phyloP scores from a whole-genome alignment of 2,113 vertebrate genomes.

The Turdus rufiventris region DNA sequence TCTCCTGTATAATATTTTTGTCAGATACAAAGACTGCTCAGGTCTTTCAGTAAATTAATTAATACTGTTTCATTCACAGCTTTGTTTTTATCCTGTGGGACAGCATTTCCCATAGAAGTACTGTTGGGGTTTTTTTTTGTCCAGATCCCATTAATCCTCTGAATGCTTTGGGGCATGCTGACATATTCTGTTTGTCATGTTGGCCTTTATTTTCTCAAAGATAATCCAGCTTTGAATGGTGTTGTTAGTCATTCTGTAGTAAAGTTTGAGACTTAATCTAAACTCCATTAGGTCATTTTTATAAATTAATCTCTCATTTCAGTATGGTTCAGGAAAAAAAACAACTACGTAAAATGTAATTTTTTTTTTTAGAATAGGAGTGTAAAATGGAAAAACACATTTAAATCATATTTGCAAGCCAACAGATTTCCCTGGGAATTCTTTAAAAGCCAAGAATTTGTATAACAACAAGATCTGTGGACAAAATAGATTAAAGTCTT shows the following conservation, averaged over 20 bases:
- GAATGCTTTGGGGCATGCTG: not conserved
- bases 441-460: not conserved
- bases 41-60: not conserved
- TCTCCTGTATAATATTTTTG: not conserved
- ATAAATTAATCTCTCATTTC: conserved; percentile 1
- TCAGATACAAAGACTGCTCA: not conserved
- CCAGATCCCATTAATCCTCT: conserved; percentile 24
- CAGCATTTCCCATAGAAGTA: conserved; percentile 13
- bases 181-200: conserved; percentile 43
- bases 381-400: not conserved
- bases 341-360: not conserved
- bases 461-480: not conserved
- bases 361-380: not conserved
- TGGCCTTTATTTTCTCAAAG: conserved; percentile 12
- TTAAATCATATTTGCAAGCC: not conserved
- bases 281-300: not conserved
- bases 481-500: not conserved
- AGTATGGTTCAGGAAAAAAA: not conserved
- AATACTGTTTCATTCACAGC: not conserved
- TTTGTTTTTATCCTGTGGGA: conserved; percentile 32
- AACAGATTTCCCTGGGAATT: not conserved
- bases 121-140: not conserved
- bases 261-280: conserved; percentile 12
- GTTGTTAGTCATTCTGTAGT: conserved; percentile 8
- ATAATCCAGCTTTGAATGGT: conserved; percentile 35